phyloP scores from a whole-genome alignment of 2,113 vertebrate genomes.

The Chrysemys picta region DNA sequence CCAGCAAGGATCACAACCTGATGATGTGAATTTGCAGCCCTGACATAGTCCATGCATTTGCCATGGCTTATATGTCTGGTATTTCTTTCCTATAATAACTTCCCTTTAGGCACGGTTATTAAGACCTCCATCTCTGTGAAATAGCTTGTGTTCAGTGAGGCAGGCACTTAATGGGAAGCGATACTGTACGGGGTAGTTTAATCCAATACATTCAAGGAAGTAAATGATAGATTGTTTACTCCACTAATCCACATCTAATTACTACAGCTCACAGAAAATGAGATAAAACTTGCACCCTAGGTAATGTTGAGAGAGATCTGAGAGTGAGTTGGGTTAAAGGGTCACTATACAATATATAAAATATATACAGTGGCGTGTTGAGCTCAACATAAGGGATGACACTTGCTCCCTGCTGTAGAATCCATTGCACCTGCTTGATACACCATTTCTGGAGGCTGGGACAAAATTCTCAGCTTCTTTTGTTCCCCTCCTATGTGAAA shows the following conservation, averaged over 20 bases:
- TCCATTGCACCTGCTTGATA: background rate
- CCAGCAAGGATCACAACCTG: constrained; percentile 35
- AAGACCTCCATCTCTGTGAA: constrained; percentile 60
- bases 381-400: constrained; percentile 19
- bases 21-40: constrained; percentile 50
- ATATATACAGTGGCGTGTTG: constrained; percentile 21
- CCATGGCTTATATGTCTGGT: constrained; percentile 45
- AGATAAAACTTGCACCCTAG: constrained; percentile 23
- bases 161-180: constrained; percentile 62
- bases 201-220: constrained; percentile 49
- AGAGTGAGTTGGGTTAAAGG: constrained; percentile 36
- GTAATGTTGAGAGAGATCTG: constrained; percentile 24
- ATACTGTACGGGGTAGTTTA: constrained; percentile 50
- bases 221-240: constrained; percentile 48
- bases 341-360: constrained; percentile 21
- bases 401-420: background rate
- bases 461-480: constrained; percentile 21
- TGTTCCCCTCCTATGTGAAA: constrained; percentile 3
- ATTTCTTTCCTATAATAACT: constrained; percentile 62
- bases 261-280: constrained; percentile 40
- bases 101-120: constrained; percentile 68
- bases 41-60: constrained; percentile 13
- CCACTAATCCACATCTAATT: constrained; percentile 64
- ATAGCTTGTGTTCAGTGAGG: constrained; percentile 63
- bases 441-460: background rate